Percentiles rank a stretch among this genome's conserved stretches.
Conservation (phyloP, 2,888 invertebrate genomes). For the Brassicogethes aeneus region DNA sequence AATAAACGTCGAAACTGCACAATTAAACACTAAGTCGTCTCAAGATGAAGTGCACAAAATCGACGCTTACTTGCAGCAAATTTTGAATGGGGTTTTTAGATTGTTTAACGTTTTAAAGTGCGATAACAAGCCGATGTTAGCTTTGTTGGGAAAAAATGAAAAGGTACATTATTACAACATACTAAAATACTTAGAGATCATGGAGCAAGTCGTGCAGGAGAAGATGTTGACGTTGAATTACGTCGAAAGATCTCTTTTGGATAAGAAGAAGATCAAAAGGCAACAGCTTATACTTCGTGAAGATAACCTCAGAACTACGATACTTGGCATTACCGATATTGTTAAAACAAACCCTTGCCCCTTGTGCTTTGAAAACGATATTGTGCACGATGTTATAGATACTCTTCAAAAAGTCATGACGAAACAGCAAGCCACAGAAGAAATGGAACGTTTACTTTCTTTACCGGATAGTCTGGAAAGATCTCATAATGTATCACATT, state of each 20-base stretch:
- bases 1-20: constrained; percentile 40
- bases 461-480: constrained; percentile 36
- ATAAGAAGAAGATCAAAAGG: constrained; percentile 26
- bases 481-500: constrained; percentile 45
- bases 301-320: constrained; percentile 30
- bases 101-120: constrained; percentile 59
- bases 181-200: constrained; percentile 69
- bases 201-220: constrained; percentile 66
- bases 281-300: constrained; percentile 35
- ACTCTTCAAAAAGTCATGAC: constrained; percentile 37
- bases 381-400: constrained; percentile 43
- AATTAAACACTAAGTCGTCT: constrained; percentile 8
- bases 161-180: constrained; percentile 68
- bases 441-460: constrained; percentile 30
- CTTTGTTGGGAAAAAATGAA: constrained; percentile 52
- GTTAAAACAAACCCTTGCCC: constrained; percentile 45
- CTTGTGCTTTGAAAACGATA: constrained; percentile 46
- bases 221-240: constrained; percentile 50
- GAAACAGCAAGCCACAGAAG: constrained; percentile 33
- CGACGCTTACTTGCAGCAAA: constrained; percentile 30
- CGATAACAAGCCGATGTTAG: constrained; percentile 61
- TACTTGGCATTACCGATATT: constrained; percentile 34
- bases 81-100: constrained; percentile 45
- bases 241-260: constrained; percentile 26
- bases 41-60: constrained; percentile 24